Percentiles rank a stretch among this genome's conserved stretches.
Evolutionary conservation across 2,888 invertebrate species (phyloP).

Genomic region (Caenorhabditis becei): DNA sequence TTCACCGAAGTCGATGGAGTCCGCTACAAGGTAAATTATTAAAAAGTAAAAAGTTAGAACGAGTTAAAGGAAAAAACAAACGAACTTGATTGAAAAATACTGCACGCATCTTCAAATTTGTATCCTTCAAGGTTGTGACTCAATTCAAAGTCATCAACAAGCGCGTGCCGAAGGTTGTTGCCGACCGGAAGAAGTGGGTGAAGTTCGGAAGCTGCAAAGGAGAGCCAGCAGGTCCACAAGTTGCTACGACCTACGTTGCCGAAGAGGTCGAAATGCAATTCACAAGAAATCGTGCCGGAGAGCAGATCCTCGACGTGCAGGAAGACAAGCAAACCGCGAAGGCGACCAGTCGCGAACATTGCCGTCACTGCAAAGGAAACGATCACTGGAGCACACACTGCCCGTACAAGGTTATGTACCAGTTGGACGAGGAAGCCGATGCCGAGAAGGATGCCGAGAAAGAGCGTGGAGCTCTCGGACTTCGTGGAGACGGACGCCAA

Average conservation of each 20-base stretch:
- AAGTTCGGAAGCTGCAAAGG: conserved; percentile 94
- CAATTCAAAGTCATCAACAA: conserved; percentile 87
- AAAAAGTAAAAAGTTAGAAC: neutral
- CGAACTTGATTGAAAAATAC: no score
- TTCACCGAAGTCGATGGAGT: conserved; percentile 70
- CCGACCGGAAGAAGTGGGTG: conserved; percentile 92
- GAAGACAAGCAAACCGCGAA: conserved; percentile 72
- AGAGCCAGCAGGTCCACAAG: conserved; percentile 96
- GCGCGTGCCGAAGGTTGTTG: conserved; percentile 89
- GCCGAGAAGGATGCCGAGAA: conserved; percentile 69
- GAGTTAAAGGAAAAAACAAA: no score
- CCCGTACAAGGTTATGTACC: conserved; percentile 91
- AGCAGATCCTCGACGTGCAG: conserved; percentile 83
- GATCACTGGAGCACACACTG: conserved; percentile 99
- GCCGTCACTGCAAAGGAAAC: conserved; percentile 81
- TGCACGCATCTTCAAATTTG: no score
- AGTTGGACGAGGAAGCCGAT: conserved; percentile 67
- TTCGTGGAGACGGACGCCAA: conserved; percentile 53
- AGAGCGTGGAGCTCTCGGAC: conserved; percentile 36
- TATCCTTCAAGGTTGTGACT: conserved; percentile 82
- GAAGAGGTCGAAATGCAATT: conserved; percentile 95
- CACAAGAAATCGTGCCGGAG: conserved; percentile 81
- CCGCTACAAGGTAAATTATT: conserved; percentile 61
- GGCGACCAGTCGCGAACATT: conserved; percentile 74
- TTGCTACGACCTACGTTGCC: conserved; percentile 94